Evolutionary conservation across 1,140 invertebrate species (phyloP), one percentile per base, ranked within the genome.

Genomic region (Apis dorsata): DNA sequence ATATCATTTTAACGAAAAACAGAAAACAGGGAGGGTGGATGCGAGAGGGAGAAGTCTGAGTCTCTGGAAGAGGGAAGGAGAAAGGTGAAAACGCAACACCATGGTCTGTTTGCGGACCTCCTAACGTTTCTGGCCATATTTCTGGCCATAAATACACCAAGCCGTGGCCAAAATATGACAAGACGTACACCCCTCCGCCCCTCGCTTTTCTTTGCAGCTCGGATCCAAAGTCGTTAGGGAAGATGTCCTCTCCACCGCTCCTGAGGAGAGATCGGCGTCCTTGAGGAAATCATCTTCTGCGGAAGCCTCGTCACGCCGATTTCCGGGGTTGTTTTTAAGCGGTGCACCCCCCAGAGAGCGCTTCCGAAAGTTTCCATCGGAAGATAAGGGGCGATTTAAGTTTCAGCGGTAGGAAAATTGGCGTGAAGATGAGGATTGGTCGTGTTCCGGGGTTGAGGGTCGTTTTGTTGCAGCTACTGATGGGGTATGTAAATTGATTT

Each of bases 91-190:
- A 83, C 60, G 59, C 17, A 75, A 89, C 59, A 88, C 84, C 86
- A 88, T 88, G 79, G 72, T 59, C 69, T 90, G 90, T 93, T 93
- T 91, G 86, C 84, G 84, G 90, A 92, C 88, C 89, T 91, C 91
- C 91, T 93, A 92, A 93, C 88, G 90, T 91, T 91, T 91, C 88
- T 92, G 91, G 81, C 91, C 92, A 92, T 93, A 93, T 91, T 92
- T 90, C 66, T 92, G 89, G 88, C 90, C 89, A 91, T 92, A 92
- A 94, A 93, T 93, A 92, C 90, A 91, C 84, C 88, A 85, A 62
- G 74, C 85, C 87, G 91, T 92, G 92, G 92, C 87, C 92, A 93
- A 89, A 91, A 91, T 92, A 91, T 92, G 90, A 92, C 90, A 89
- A 92, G 85, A 86, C 71, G 51, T 57, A 17, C 69, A 12, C 28